Evolutionary conservation across 2,113 vertebrate species (phyloP), one percentile per base, ranked within the genome.

Genomic region (Osmerus eperlanus): DNA sequence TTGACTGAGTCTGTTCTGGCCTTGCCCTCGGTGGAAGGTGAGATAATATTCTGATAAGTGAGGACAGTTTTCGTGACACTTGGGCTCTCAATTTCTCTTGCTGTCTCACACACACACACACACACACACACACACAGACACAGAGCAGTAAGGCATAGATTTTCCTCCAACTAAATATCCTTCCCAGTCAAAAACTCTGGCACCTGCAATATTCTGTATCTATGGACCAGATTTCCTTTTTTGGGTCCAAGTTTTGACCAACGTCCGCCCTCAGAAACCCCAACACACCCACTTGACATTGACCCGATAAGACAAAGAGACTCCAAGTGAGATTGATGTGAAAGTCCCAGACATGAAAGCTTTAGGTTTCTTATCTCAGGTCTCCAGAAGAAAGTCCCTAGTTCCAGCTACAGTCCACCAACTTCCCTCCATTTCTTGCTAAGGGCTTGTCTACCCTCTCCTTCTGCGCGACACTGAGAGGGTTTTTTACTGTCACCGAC

Each of bases 401-500:
- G 85, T 87, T 86, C 83, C 89, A 91, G 83, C 88, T 82, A 81
- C 84, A 77, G 81, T 85, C 87, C 78, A 16, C 86, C 89, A 91
- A 86, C 68, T 73, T 80, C 68, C 66, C 80, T 88, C 84, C 87
- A 89, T 83, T 74, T 77, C 59, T 58, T 84, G 78, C 81, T 78
- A 75, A 76, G 65, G 78, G 70, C 83, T 92, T 94, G 93, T 94
- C 94, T 94, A 93, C 93, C 92, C 92, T 87, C 80, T 94, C 93
- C 80, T 82, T 87, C 81, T 72, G 75, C 90, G 89, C 83, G 90
- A 86, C 87, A 87, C 86, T 88, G 85, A 90, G 89, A 91, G 91
- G 93, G 91, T 92, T 94, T 36, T 9, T 47, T 47, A 11, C 41
- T 81, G 79, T 86, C 86, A 87, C 80, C 71, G 60, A 84, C 76